phyloP scores from a whole-genome alignment of 1,140 invertebrate genomes.

The Orchesella cincta region DNA sequence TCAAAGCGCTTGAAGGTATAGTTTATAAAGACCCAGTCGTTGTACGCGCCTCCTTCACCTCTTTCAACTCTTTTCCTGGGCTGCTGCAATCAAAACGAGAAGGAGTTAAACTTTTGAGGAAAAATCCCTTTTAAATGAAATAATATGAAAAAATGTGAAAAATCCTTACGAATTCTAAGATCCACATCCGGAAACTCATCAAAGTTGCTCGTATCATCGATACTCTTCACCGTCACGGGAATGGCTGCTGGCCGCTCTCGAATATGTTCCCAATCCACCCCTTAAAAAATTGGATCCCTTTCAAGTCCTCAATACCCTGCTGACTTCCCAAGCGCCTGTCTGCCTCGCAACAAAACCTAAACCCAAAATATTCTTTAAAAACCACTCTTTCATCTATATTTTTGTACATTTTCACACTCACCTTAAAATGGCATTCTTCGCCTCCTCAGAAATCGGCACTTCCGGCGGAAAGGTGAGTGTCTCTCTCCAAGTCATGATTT shows the following conservation, averaged over 20 bases:
- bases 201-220: constrained; percentile 87
- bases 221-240: constrained; percentile 87
- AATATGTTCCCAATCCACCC: constrained; percentile 96
- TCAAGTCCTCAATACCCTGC: constrained; percentile 84
- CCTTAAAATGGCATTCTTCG: constrained; percentile 78
- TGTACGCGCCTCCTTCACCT: constrained; percentile 75
- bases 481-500: constrained; percentile 99
- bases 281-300: constrained; percentile 79
- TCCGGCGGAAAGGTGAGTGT: constrained; percentile 97
- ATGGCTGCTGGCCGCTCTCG: constrained; percentile 96
- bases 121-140: not conserved
- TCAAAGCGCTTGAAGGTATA: constrained; percentile 99
- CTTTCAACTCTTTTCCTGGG: constrained; percentile 53
- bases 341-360: constrained; percentile 90
- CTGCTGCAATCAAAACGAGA: too few relatives aligned
- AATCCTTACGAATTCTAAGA: constrained; percentile 92
- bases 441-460: constrained; percentile 95
- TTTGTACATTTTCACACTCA: not conserved
- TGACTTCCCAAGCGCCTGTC: constrained; percentile 88
- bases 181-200: constrained; percentile 99
- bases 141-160: not conserved
- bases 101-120: not conserved
- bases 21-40: constrained; percentile 99
- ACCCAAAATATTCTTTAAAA: not conserved
- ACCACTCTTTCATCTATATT: not conserved